Percentiles rank a stretch among this genome's conserved stretches.
These are phyloP conservation scores for Galerucella pusilla DNA, from an alignment of 2,888 invertebrate species.

Conservation along the genomic window DNA sequence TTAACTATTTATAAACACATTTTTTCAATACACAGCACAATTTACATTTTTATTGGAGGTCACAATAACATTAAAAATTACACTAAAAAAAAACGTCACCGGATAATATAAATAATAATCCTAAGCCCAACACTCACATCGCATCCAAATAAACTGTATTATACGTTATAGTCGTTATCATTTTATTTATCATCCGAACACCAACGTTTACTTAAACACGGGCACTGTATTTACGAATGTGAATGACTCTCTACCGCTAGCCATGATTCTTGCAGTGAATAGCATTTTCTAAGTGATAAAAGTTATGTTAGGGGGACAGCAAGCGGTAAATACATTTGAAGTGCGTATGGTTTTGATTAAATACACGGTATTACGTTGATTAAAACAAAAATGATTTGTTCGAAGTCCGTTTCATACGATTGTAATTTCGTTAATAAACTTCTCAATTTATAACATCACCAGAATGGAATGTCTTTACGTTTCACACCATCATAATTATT, in stretches of 20 bases:
- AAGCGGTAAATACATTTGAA: conserved; percentile 12
- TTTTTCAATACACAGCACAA: conserved; percentile 20
- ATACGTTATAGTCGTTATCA: conserved; percentile 21
- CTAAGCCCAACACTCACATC: conserved; percentile 5
- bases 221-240: conserved; percentile 43
- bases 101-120: not conserved
- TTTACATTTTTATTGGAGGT: conserved; percentile 10
- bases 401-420: no score
- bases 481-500: no score
- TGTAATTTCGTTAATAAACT: no score
- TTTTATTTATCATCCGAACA: conserved; percentile 49
- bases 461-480: no score
- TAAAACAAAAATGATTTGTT: no score
- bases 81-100: conserved; percentile 18
- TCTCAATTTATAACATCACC: no score
- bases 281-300: conserved; percentile 17
- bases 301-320: conserved; percentile 15
- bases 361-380: not conserved
- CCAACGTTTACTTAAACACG: conserved; percentile 41
- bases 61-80: conserved; percentile 1
- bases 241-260: conserved; percentile 37
- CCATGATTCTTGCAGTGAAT: conserved; percentile 11
- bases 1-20: conserved; percentile 13
- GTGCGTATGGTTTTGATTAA: conserved; percentile 12
- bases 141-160: conserved; percentile 5